A percentile compares a stretch with the other conserved stretches of the same genome.
Conservation (phyloP, 2,113 vertebrate species). For the Cephalophus harveyi region DNA sequence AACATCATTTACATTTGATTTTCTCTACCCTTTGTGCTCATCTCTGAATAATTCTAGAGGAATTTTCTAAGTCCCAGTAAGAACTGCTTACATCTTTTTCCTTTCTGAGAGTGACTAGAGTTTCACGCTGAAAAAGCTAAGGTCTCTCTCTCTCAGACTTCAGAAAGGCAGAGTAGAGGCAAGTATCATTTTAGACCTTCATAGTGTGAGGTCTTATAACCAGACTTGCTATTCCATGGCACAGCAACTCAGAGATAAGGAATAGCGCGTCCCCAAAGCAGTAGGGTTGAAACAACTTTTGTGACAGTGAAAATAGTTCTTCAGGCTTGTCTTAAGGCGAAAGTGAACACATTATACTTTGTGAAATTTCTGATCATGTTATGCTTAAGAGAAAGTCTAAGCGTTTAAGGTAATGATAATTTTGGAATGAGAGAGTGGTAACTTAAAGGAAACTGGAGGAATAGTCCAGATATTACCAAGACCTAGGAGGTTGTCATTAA, state of each 20-base stretch:
- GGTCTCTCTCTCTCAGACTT: conserved; percentile 29
- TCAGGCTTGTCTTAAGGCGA: neutral
- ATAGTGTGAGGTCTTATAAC: neutral
- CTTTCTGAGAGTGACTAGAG: neutral
- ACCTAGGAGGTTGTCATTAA: neutral
- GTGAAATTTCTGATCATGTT: neutral
- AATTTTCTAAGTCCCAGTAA: conserved; percentile 28
- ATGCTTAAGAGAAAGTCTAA: neutral
- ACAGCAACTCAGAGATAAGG: neutral
- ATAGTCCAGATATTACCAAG: neutral
- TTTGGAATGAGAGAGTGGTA: neutral
- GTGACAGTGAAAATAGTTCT: neutral
- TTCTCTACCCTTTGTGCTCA: conserved; percentile 46
- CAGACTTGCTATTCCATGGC: neutral
- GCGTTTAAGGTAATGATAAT: neutral
- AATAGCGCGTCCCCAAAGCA: neutral
- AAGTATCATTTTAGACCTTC: neutral
- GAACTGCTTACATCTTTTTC: conserved; percentile 31
- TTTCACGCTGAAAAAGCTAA: neutral
- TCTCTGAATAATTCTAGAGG: neutral
- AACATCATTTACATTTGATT: conserved; percentile 58
- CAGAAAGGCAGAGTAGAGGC: neutral
- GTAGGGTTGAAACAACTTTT: neutral
- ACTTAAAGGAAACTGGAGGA: neutral
- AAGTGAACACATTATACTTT: neutral